These are phyloP conservation scores for Nephrotoma flavescens DNA, from an alignment of 2,888 invertebrate genomes.

Conservation along the genomic window DNA sequence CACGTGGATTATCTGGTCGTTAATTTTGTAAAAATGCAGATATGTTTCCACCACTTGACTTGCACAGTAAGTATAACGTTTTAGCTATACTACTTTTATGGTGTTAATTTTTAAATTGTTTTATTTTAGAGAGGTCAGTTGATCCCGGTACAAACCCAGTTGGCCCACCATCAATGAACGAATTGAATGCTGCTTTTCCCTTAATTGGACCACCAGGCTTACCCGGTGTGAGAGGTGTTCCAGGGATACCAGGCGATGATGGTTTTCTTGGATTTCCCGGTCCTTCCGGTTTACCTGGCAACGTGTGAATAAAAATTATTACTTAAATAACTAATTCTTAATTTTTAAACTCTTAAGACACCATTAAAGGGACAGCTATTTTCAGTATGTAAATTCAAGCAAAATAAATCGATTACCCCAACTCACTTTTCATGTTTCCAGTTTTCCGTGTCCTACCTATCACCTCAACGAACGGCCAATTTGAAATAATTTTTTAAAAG, in stretches of 20 bases:
- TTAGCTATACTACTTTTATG: not conserved
- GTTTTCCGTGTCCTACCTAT: no score
- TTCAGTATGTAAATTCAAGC: no score
- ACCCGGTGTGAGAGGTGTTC: not conserved
- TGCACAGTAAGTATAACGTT: not conserved
- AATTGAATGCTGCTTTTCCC: not conserved
- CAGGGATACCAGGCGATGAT: not conserved
- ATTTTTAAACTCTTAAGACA: no score
- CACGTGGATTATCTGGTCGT: not conserved
- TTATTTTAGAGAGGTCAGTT: not conserved
- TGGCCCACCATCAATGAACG: not conserved
- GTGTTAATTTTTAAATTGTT: not conserved
- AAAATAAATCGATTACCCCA: no score
- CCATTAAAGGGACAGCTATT: no score
- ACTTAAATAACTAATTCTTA: no score
- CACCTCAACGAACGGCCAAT: no score
- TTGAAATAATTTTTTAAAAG: no score
- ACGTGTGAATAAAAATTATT: no score
- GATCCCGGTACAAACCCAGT: not conserved
- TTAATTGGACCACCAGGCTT: not conserved
- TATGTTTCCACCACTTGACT: not conserved
- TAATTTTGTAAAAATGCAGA: not conserved
- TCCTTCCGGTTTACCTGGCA: no score
- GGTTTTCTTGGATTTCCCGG: no score
- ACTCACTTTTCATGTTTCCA: no score